Evolutionary conservation across 2,888 invertebrate genomes (phyloP).

Genomic region (Drosophila fungiperda): DNA sequence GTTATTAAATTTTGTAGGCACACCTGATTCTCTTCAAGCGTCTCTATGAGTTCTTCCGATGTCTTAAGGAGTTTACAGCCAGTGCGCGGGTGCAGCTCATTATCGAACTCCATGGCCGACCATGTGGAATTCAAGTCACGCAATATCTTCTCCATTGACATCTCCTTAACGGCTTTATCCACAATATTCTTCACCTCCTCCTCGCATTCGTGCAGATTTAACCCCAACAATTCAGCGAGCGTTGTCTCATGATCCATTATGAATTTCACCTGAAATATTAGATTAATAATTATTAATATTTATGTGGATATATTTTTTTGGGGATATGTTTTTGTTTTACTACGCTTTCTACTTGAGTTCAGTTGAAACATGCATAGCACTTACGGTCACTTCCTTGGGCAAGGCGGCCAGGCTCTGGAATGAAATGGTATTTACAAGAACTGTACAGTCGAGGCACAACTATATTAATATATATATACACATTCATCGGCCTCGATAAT

Average conservation of each 20-base stretch:
- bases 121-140: conserved; percentile 96
- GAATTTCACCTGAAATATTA: conserved; percentile 91
- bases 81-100: conserved; percentile 94
- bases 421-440: conserved; percentile 85
- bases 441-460: conserved; percentile 76
- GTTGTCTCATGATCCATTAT: conserved; percentile 97
- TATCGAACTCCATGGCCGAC: conserved; percentile 95
- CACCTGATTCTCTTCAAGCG: conserved; percentile 98
- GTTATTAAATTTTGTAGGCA: conserved; percentile 97
- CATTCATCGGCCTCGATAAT: conserved; percentile 46
- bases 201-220: conserved; percentile 98
- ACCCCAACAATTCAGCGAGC: conserved; percentile 94
- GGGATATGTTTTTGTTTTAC: background rate
- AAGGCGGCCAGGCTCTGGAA: conserved; percentile 93
- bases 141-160: conserved; percentile 98
- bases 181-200: conserved; percentile 99
- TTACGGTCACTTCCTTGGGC: conserved; percentile 92
- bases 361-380: conserved; percentile 80
- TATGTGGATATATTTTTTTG: background rate
- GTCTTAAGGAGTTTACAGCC: conserved; percentile 94
- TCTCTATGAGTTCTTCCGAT: conserved; percentile 98
- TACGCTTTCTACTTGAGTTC: conserved; percentile 40
- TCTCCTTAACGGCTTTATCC: conserved; percentile 98
- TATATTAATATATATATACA: conserved; percentile 24
- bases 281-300: conserved; percentile 4